These are phyloP conservation scores for Pangasius larnaudii DNA, from an alignment of 2,797 vertebrate genomes.

Conservation along the genomic window DNA sequence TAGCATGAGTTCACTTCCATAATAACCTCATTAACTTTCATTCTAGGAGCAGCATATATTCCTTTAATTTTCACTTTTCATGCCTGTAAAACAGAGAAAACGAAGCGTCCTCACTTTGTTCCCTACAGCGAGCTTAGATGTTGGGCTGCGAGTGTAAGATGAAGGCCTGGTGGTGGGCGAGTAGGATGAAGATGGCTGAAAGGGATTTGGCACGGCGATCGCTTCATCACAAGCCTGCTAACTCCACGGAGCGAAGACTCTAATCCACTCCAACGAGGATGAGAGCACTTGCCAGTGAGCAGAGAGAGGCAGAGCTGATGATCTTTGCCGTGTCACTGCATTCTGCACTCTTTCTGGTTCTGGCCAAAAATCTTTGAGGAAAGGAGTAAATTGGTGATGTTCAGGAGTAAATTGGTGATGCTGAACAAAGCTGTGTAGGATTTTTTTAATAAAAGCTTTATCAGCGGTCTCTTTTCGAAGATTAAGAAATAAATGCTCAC, in stretches of 20 bases:
- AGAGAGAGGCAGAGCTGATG: slow-evolving; percentile 34
- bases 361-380: neutral
- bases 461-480: neutral
- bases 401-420: neutral
- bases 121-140: slow-evolving; percentile 47
- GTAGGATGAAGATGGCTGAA: slow-evolving; percentile 46
- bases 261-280: slow-evolving; percentile 55
- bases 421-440: slow-evolving; percentile 24
- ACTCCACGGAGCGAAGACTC: slow-evolving; percentile 46
- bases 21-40: slow-evolving; percentile 22
- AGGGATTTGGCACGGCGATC: slow-evolving; percentile 48
- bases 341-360: slow-evolving; percentile 38
- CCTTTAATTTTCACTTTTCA: slow-evolving; percentile 24
- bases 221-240: slow-evolving; percentile 46
- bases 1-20: slow-evolving; percentile 7
- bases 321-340: slow-evolving; percentile 50
- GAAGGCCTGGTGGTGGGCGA: slow-evolving; percentile 47
- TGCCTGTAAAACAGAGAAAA: slow-evolving; percentile 29
- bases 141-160: slow-evolving; percentile 40
- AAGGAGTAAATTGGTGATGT: neutral
- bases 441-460: slow-evolving; percentile 29
- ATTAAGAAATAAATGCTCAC: neutral
- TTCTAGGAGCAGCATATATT: slow-evolving; percentile 4
- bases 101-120: slow-evolving; percentile 31
- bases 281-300: slow-evolving; percentile 50